Evolutionary conservation across 2,888 invertebrate species (phyloP).

Genomic region (Stenoptilia bipunctidactyla): DNA sequence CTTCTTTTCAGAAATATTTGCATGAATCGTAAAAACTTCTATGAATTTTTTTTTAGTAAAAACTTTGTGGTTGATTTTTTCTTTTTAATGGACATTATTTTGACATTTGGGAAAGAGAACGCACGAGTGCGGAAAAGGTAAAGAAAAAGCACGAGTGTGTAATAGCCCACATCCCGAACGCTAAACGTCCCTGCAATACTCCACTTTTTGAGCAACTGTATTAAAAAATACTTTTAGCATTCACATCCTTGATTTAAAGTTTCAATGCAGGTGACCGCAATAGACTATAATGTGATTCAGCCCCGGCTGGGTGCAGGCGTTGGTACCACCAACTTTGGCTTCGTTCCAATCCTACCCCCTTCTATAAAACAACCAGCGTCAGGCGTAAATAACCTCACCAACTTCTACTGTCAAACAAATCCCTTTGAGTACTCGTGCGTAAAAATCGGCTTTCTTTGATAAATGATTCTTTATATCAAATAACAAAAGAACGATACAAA

Average conservation of each 20-base stretch:
- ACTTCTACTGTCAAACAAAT: constrained; percentile 32
- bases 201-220: too few relatives aligned
- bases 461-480: constrained; percentile 6
- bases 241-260: neutral
- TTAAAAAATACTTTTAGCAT: too few relatives aligned
- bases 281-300: constrained; percentile 31
- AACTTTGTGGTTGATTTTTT: too few relatives aligned
- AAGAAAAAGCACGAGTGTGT: too few relatives aligned
- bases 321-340: constrained; percentile 29
- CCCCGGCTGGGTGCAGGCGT: constrained; percentile 28
- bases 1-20: too few relatives aligned
- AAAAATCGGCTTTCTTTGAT: constrained; percentile 25
- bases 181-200: too few relatives aligned
- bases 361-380: constrained; percentile 27
- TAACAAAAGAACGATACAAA: neutral
- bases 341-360: constrained; percentile 39
- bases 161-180: too few relatives aligned
- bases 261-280: neutral
- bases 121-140: too few relatives aligned
- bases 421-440: constrained; percentile 31
- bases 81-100: too few relatives aligned
- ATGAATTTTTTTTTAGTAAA: too few relatives aligned
- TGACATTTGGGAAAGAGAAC: too few relatives aligned
- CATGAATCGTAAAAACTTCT: too few relatives aligned
- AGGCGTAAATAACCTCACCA: constrained; percentile 35